Base-by-base conservation (phyloP, 1,140 invertebrate genomes). In the Tigriopus japonicus region DNA sequence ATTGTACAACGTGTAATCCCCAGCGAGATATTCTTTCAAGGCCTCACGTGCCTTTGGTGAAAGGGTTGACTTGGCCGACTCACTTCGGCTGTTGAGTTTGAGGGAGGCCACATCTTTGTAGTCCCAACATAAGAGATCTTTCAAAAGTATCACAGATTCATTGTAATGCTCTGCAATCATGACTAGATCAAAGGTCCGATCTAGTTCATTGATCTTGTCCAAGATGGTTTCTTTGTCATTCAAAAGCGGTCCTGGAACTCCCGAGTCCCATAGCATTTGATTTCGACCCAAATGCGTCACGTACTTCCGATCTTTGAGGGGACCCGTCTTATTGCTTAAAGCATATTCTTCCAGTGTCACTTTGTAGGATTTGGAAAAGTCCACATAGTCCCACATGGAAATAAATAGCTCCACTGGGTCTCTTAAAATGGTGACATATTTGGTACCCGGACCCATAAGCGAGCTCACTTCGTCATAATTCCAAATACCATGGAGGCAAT, bases 111-210 rank as follows among this genome's bases (percentile, higher is more conserved):
- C 66, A 62, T 76, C 70, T 43, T 72, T 68, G 9, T 73, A 59
- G 17, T 69, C 65, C 76, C 76, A 78, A 58, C 73, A 75, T 35
- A 78, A 68, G 9, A 72, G 60, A 55, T 76, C 64, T 28, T 67
- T 68, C 41, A 78, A 66, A 10, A 78, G 66, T 42, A 78, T 68
- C 14, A 78, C 63, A 1, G 76, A 78, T 63, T 76, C 74, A 58
- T 78, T 74, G 65, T 78, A 74, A 63, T 72, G 69, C 63, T 78
- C 76, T 1, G 73, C 67, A 19, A 78, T 71, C 70, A 78, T 70
- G 17, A 78, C 71, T 6, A 78, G 65, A 60, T 73, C 68, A 64
- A 78, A 78, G 21, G 72, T 64, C n/a, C 59, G 62, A 13, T 76
- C 72, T 0, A 75, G 63, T 42, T 68, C 63, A 23, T 60, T 49